A percentile compares a stretch with the other conserved stretches of the same genome.
Conservation (phyloP, 2,888 invertebrate genomes). For the Tipula confusa region DNA sequence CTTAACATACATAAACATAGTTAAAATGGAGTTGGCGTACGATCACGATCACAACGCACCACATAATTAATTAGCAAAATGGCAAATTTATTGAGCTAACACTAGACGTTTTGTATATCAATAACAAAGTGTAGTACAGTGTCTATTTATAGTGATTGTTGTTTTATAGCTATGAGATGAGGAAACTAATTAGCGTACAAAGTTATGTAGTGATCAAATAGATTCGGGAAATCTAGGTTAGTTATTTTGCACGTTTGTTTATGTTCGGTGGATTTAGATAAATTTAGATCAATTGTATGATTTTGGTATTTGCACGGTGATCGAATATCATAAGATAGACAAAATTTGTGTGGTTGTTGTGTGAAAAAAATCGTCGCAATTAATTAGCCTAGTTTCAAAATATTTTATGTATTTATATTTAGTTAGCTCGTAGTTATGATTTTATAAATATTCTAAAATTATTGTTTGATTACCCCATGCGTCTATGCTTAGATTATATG, state of each 20-base stretch:
- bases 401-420: too few relatives aligned
- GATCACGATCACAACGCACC: not conserved
- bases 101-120: not conserved
- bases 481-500: too few relatives aligned
- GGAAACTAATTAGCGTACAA: not conserved
- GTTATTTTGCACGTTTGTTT: not conserved
- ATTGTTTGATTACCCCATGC: too few relatives aligned
- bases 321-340: not conserved
- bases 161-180: not conserved
- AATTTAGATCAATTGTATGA: not conserved
- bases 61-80: not conserved
- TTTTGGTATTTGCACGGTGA: not conserved
- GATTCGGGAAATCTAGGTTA: not conserved
- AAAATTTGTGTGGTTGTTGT: too few relatives aligned
- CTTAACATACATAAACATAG: not conserved
- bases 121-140: not conserved
- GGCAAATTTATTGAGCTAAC: not conserved
- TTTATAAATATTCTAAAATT: too few relatives aligned
- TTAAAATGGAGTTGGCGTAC: not conserved
- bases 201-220: too few relatives aligned
- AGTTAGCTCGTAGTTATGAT: too few relatives aligned
- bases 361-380: too few relatives aligned
- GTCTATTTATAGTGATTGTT: not conserved
- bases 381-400: too few relatives aligned
- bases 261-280: not conserved